A percentile compares a stretch with the other conserved stretches of the same genome.
These are phyloP conservation scores for Thymelicus lineola DNA, from an alignment of 2,888 invertebrate genomes.

Conservation along the genomic window DNA sequence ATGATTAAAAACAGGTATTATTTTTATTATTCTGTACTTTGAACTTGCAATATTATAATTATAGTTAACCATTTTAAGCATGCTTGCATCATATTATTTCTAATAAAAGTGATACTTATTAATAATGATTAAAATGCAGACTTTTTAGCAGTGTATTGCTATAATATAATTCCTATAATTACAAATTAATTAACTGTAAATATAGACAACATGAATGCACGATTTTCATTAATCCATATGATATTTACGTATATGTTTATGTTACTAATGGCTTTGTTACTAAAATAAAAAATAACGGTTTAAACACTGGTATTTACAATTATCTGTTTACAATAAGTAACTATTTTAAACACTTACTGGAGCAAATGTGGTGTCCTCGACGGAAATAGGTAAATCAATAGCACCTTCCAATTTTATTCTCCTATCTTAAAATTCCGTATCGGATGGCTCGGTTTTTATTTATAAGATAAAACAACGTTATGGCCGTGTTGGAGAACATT, in stretches of 20 bases:
- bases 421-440: slow-evolving; percentile 53
- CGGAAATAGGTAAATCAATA: slow-evolving; percentile 60
- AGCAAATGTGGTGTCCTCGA: slow-evolving; percentile 9
- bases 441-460: slow-evolving; percentile 55
- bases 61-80: neutral
- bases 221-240: too few species aligned
- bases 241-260: too few species aligned
- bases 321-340: neutral
- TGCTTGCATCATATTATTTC: neutral
- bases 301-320: too few species aligned
- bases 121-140: too few species aligned
- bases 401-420: slow-evolving; percentile 50
- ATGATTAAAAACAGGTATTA: slow-evolving; percentile 94
- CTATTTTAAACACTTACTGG: neutral
- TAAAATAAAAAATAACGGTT: too few species aligned
- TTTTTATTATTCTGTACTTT: slow-evolving; percentile 12
- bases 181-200: too few species aligned
- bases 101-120: too few species aligned
- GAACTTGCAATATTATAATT: neutral
- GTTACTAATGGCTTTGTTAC: too few species aligned
- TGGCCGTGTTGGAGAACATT: slow-evolving; percentile 62
- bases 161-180: slow-evolving; percentile 36
- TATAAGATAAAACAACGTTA: slow-evolving; percentile 67
- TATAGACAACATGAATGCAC: too few species aligned
- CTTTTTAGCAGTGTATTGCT: too few species aligned